Base-by-base conservation (phyloP, 2,797 vertebrate genomes). In the Brotula barbata region DNA sequence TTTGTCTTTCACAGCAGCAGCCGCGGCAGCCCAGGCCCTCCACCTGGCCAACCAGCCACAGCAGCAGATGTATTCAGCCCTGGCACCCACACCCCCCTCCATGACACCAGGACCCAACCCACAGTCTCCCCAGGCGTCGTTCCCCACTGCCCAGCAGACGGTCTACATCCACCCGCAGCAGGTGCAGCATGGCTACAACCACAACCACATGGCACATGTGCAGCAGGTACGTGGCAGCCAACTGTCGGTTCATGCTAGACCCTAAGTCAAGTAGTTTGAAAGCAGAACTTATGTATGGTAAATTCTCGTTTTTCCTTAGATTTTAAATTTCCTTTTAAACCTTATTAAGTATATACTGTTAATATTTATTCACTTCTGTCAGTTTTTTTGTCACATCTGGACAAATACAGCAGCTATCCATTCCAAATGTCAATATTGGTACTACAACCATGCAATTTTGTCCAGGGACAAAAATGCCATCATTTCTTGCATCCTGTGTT, bases 111-210 rank as follows among this genome's bases (percentile, higher is more conserved):
- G 96, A 68, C 96, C 97, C 72, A 98, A 94, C 67, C 94, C 97
- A 53, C 97, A 99, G 91, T 97, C 96, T 59, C 96, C 97, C 56
- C 97, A 99, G 91, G 95, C 89, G 74, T 95, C 92, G 71, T 99
- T 95, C 89, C 94, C 95, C 64, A 86, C 95, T 37, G 94, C 95
- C 82, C 96, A 97, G 81, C 97, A 97, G 92, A 93, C 97, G 0
- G 95, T 99, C 75, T 96, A 97, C 71, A 95, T 99, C 86, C 96
- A 99, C 85, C 94, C 97, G 37, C 95, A 95, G 87, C 96, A 98
- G 71, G 92, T 99, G 81, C 96, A 96, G 92, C 95, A 97, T 61
- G 93, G 96, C 67, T 99, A 98, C 87, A 98, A 94, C 84, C 93
- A 91, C 71, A 94, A 93, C 83, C 97, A 97, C 88, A 95, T 99